Evolutionary conservation across 2,797 vertebrate genomes (phyloP).

Genomic region (Ciconia nigra): DNA sequence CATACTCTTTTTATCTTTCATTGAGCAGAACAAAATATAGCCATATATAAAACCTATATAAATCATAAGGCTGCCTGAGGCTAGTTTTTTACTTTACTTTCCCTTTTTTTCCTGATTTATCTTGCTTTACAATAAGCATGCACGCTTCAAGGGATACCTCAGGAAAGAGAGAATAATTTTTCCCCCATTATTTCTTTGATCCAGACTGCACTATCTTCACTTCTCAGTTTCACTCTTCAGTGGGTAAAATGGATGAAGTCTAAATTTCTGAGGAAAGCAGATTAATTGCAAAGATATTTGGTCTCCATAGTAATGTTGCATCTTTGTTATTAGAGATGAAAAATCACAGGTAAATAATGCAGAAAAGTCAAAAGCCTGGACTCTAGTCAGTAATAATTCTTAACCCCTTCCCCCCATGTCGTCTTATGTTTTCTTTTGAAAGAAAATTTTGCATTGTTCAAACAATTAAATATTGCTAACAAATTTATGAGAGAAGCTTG

Average conservation of each 20-base stretch:
- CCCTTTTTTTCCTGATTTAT: neutral
- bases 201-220: neutral
- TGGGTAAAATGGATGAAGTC: neutral
- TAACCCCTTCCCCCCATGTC: neutral
- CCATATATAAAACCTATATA: neutral
- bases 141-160: neutral
- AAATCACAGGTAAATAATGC: neutral
- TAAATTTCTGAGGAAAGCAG: neutral
- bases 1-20: conserved; percentile 23
- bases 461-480: neutral
- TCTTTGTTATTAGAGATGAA: neutral
- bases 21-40: conserved; percentile 27
- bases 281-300: conserved; percentile 24
- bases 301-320: neutral
- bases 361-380: neutral
- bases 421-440: neutral
- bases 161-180: neutral
- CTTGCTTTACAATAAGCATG: conserved; percentile 1
- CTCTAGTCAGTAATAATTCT: neutral
- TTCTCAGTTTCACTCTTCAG: neutral
- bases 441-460: neutral
- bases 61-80: conserved; percentile 11
- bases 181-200: neutral
- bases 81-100: conserved; percentile 27
- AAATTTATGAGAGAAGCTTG: neutral